These are phyloP conservation scores for Coracopsis vasa DNA, from an alignment of 2,113 vertebrate species.

Conservation along the genomic window DNA sequence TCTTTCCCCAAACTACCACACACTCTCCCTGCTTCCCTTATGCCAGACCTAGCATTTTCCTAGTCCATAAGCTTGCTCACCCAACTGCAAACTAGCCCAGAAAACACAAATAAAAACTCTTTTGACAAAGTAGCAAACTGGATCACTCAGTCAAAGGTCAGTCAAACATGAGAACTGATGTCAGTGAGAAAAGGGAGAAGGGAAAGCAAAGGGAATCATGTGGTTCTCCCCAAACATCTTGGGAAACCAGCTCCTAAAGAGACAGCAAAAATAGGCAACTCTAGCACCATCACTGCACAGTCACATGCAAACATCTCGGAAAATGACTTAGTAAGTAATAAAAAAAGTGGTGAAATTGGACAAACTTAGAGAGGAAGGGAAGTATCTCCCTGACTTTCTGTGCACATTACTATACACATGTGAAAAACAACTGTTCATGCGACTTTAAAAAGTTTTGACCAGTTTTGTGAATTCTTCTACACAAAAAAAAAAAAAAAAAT, in stretches of 20 bases:
- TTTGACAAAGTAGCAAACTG: background rate
- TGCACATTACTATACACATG: rapidly evolving
- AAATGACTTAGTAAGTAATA: background rate
- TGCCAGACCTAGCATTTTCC: background rate
- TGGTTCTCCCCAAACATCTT: background rate
- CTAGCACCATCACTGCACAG: background rate
- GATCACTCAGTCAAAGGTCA: background rate
- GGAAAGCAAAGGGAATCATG: background rate
- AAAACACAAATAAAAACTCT: background rate
- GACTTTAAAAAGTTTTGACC: background rate
- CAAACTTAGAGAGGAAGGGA: background rate
- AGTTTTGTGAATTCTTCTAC: background rate
- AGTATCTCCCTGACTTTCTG: background rate
- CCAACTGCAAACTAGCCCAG: background rate
- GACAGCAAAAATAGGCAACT: background rate
- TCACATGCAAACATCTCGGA: background rate
- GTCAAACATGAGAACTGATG: background rate
- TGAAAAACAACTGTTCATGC: background rate
- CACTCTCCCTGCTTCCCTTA: background rate
- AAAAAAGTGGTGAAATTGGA: background rate
- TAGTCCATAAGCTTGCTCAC: background rate
- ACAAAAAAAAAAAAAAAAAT: background rate
- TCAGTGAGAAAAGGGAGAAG: background rate
- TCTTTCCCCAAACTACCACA: background rate
- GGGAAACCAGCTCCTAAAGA: background rate